Evolutionary conservation across 2,888 invertebrate genomes (phyloP).

Genomic region (Abrostola triplasia): DNA sequence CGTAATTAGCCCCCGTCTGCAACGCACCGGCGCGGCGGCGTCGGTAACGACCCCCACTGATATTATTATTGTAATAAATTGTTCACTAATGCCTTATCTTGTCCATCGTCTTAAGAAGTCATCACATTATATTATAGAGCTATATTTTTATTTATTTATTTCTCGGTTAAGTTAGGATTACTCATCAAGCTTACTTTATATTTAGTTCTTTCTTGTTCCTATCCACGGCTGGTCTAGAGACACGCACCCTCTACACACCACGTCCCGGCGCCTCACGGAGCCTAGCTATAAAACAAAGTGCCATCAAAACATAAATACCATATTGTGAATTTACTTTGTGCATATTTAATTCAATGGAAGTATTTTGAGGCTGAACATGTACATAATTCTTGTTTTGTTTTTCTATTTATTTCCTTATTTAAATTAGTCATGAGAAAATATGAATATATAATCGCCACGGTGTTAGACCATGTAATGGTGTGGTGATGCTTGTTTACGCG

Average conservation of each 20-base stretch:
- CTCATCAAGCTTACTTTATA: slow-evolving; percentile 57
- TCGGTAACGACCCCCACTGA: slow-evolving; percentile 42
- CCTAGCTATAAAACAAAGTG: slow-evolving; percentile 63
- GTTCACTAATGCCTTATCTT: slow-evolving; percentile 85
- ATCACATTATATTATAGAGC: slow-evolving; percentile 81
- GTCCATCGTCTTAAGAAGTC: slow-evolving; percentile 81
- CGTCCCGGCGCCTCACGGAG: slow-evolving; percentile 60
- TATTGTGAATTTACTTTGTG: slow-evolving; percentile 55
- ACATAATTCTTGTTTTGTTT: slow-evolving; percentile 75
- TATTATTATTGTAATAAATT: slow-evolving; percentile 66
- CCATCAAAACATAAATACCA: slow-evolving; percentile 62
- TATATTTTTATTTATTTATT: slow-evolving; percentile 84
- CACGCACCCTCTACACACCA: slow-evolving; percentile 42
- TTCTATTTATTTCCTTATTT: slow-evolving; percentile 77
- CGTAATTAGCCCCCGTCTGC: slow-evolving; percentile 13
- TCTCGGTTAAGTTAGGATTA: slow-evolving; percentile 74
- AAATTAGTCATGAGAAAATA: slow-evolving; percentile 61
- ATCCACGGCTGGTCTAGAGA: slow-evolving; percentile 64
- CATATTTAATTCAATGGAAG: slow-evolving; percentile 57
- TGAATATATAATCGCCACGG: slow-evolving; percentile 55
- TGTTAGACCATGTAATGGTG: slow-evolving; percentile 75
- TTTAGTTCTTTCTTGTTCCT: slow-evolving; percentile 75
- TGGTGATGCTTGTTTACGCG: slow-evolving; percentile 34
- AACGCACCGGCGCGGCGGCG: background rate
- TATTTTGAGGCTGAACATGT: slow-evolving; percentile 80